phyloP scores from a whole-genome alignment of 2,888 invertebrate species.

The Caenorhabditis sinica region DNA sequence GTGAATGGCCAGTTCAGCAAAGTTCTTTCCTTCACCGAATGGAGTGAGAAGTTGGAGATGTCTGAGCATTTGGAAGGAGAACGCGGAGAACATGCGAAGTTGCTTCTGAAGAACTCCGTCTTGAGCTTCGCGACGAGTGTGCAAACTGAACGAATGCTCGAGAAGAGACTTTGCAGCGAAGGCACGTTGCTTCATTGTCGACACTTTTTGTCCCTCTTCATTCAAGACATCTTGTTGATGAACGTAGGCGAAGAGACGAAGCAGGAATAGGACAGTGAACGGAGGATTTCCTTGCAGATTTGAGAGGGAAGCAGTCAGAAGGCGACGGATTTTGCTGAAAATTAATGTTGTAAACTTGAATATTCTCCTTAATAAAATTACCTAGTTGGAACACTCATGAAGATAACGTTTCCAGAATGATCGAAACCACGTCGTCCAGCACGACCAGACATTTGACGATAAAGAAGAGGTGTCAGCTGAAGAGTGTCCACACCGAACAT shows the following conservation, averaged over 20 bases:
- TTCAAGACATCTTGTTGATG: slow-evolving; percentile 73
- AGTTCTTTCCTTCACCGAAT: slow-evolving; percentile 78
- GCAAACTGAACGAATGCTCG: slow-evolving; percentile 78
- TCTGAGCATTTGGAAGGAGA: slow-evolving; percentile 81
- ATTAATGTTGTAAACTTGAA: neutral
- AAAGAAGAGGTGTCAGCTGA: slow-evolving; percentile 80
- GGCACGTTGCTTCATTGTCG: slow-evolving; percentile 66
- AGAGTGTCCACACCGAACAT: slow-evolving; percentile 82
- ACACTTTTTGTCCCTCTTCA: slow-evolving; percentile 62
- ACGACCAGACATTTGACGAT: slow-evolving; percentile 83
- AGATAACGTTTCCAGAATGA: slow-evolving; percentile 82
- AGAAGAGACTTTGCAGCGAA: slow-evolving; percentile 78
- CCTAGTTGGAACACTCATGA: slow-evolving; percentile 82
- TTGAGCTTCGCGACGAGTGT: slow-evolving; percentile 74
- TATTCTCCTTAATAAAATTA: slow-evolving; percentile 12
- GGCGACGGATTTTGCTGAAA: slow-evolving; percentile 82
- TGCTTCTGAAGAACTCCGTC: slow-evolving; percentile 73
- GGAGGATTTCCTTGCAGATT: slow-evolving; percentile 83
- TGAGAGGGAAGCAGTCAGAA: slow-evolving; percentile 81
- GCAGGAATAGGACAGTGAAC: slow-evolving; percentile 80
- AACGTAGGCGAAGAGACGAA: slow-evolving; percentile 79
- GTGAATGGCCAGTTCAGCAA: slow-evolving; percentile 78
- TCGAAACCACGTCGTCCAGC: slow-evolving; percentile 83
- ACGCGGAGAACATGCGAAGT: slow-evolving; percentile 77
- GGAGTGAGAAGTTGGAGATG: slow-evolving; percentile 79